Conservation (phyloP, 2,113 vertebrate genomes). For the Rhineura floridana region DNA sequence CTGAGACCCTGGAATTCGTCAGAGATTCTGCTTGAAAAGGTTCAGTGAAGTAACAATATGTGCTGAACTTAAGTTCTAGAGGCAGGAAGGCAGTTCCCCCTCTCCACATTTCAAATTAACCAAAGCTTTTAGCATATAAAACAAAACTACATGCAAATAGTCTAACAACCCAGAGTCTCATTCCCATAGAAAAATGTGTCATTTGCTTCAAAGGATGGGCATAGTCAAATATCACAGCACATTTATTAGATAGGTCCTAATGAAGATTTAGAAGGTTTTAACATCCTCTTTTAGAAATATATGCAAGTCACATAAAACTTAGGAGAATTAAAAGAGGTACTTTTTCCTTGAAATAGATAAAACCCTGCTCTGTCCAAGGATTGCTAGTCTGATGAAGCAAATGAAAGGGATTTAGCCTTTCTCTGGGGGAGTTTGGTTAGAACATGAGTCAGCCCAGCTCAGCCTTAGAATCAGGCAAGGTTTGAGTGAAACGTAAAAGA, state of each 20-base stretch:
- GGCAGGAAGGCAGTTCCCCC: constrained; percentile 48
- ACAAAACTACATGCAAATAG: constrained; percentile 30
- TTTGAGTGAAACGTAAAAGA: neutral
- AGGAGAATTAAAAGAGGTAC: constrained; percentile 13
- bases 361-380: constrained; percentile 29
- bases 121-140: constrained; percentile 50
- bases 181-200: constrained; percentile 44
- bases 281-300: constrained; percentile 50
- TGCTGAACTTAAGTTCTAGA: constrained; percentile 31
- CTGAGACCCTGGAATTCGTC: constrained; percentile 58
- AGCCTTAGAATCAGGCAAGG: neutral
- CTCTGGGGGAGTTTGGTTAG: constrained; percentile 19
- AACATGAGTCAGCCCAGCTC: neutral
- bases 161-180: too few species aligned
- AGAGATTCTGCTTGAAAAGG: constrained; percentile 47
- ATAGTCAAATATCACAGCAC: constrained; percentile 27
- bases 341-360: constrained; percentile 7
- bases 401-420: constrained; percentile 22
- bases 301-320: constrained; percentile 52
- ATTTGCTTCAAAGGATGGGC: constrained; percentile 50
- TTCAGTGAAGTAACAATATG: constrained; percentile 36
- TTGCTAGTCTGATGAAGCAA: constrained; percentile 5
- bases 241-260: constrained; percentile 46
- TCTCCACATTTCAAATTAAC: constrained; percentile 24
- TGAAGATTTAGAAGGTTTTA: constrained; percentile 51